Evolutionary conservation across 2,113 vertebrate genomes (phyloP).

Genomic region (Cardinalis cardinalis): DNA sequence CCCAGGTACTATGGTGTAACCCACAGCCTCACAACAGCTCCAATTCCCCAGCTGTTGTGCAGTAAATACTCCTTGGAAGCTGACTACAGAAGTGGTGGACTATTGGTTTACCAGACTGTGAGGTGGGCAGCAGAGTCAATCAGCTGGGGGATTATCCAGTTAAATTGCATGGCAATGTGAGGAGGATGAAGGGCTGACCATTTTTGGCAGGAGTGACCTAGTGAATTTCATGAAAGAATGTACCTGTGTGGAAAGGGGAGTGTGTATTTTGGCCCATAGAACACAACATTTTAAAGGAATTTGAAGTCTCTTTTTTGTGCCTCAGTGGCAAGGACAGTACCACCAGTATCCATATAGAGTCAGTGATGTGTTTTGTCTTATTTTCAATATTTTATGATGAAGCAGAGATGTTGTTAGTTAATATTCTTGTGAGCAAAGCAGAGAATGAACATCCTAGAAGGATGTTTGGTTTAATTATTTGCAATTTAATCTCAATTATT

Average conservation of each 20-base stretch:
- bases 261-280: background rate
- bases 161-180: background rate
- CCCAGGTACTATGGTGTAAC: accelerated
- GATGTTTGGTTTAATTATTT: background rate
- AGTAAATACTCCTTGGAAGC: background rate
- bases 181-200: background rate
- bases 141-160: background rate
- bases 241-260: background rate
- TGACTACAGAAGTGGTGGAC: background rate
- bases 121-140: background rate
- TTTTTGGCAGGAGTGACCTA: background rate
- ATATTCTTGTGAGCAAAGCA: background rate
- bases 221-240: background rate
- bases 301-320: background rate
- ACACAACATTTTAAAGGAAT: background rate
- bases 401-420: background rate
- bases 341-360: background rate
- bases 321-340: background rate
- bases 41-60: background rate
- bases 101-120: background rate
- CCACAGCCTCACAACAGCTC: background rate
- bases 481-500: background rate
- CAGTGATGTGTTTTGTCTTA: background rate
- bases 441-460: background rate
- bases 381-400: background rate